Percentiles rank a stretch among this genome's conserved stretches.
These are phyloP conservation scores for Pseudorhiza aurosa DNA, from an alignment of 30 jellyfish, hydroid and myxozoan species.

Conservation along the genomic window DNA sequence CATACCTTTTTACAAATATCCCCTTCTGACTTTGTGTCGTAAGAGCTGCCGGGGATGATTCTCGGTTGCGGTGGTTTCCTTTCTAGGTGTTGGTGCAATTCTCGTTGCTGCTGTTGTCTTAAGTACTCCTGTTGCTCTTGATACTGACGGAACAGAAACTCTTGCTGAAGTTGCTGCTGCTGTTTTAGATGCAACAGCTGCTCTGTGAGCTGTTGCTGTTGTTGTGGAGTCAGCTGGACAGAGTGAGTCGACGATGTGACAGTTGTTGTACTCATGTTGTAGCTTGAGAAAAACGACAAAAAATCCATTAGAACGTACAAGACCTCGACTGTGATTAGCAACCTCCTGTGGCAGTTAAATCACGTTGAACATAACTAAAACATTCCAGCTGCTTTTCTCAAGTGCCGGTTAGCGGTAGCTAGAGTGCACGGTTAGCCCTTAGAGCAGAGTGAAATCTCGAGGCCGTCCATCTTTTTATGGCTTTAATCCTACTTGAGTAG, in stretches of 20 bases:
- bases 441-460: too few relatives aligned
- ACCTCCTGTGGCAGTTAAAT: too few relatives aligned
- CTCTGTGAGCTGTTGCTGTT: slow-evolving; percentile 74
- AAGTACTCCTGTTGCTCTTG: slow-evolving; percentile 89
- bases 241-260: slow-evolving; percentile 66
- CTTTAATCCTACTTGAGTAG: too few relatives aligned
- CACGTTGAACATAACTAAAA: too few relatives aligned
- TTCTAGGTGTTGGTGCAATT: slow-evolving; percentile 76
- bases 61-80: slow-evolving; percentile 59
- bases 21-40: slow-evolving; percentile 61
- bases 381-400: too few relatives aligned
- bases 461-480: too few relatives aligned
- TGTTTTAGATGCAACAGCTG: slow-evolving; percentile 71
- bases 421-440: too few relatives aligned
- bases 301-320: neutral
- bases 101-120: slow-evolving; percentile 90
- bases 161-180: slow-evolving; percentile 79
- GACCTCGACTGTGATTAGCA: too few relatives aligned
- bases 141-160: slow-evolving; percentile 69
- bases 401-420: too few relatives aligned
- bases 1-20: slow-evolving; percentile 64
- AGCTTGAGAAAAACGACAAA: neutral
- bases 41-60: slow-evolving; percentile 35
- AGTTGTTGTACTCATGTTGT: slow-evolving; percentile 69
- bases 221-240: slow-evolving; percentile 78